phyloP scores from a whole-genome alignment of 2,113 vertebrate species.

The human region GRCh38 chr2:237095001-237095500 shows the following conservation, averaged over 20 bases:
- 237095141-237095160: not conserved
- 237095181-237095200: fast-evolving
- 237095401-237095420: fast-evolving
- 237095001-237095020: fast-evolving
- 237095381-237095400: fast-evolving
- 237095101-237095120: not conserved
- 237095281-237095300: not conserved
- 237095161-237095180: not conserved
- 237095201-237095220: not conserved
- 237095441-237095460: fast-evolving
- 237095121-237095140: no score
- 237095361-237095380: fast-evolving
- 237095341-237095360: fast-evolving
- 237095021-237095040: not conserved
- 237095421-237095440: fast-evolving
- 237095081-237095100: not conserved
- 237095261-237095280: not conserved
- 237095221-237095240: not conserved
- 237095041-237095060: fast-evolving
- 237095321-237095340: not conserved
- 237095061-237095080: no score
- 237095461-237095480: fast-evolving
- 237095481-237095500: fast-evolving
- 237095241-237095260: not conserved
- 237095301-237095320: not conserved